Evolutionary conservation across 2,797 vertebrate genomes (phyloP), one percentile per base, ranked within the genome.

Genomic region (Girardinus metallicus): DNA sequence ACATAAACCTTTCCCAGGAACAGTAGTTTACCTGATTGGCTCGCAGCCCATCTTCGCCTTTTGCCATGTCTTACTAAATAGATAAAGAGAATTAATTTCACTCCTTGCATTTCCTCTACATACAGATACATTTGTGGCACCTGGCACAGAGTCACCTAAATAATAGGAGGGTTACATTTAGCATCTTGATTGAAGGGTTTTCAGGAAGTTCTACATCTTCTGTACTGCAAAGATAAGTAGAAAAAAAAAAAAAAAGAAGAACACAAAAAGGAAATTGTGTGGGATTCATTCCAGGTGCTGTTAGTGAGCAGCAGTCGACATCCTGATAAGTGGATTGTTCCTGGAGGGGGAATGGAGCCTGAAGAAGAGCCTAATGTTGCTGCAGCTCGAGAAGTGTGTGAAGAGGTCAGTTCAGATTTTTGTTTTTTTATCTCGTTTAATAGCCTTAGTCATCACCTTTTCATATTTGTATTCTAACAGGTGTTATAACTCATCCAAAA

Each of bases 251-350:
- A n/a, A 29, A 29, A 26, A 68, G 2, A 70, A 51, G 0, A 5
- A 13, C 29, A 34, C 9, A 18, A 5, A 34, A 23, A 10, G 29
- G 44, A 18, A 64, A 88, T 68, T 81, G 12, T 76, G 11, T 76
- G 18, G 73, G 43, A 55, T 87, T 43, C 23, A 73, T 86, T 85
- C 2, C 93, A 99, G 99, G 99, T 99, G 88, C 94, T 99, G 88
- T 94, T 99, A 73, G 99, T 99, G 87, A 99, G 98, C 95, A 99
- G 98, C 73, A 99, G 98, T 94, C 96, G 98, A 84, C 97, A 99
- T 93, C 98, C 98, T 1, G 98, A 99, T 82, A 97, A 97, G 93
- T 99, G 99, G 99, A 99, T 99, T 60, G 99, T 99, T 85, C 98
- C 99, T 11, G 99, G 99, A 75, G 99, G 99, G 29, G 99, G 99